phyloP scores from a whole-genome alignment of 2,113 vertebrate species.

The Carettochelys insculpta region DNA sequence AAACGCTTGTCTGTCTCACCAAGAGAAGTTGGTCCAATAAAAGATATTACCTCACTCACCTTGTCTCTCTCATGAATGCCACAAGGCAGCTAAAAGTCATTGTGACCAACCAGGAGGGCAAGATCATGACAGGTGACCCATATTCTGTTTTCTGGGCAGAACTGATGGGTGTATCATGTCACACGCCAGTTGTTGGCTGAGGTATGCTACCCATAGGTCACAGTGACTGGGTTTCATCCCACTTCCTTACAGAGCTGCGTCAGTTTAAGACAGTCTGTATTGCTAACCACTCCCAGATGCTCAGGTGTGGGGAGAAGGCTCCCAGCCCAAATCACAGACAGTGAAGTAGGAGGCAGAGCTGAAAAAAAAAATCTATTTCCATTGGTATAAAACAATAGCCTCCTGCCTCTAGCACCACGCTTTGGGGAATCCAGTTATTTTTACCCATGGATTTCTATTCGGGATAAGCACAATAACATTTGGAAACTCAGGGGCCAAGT shows the following conservation, averaged over 20 bases:
- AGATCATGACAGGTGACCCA: slow-evolving; percentile 16
- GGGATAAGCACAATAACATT: neutral
- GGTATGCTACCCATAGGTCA: slow-evolving; percentile 24
- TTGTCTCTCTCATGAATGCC: neutral
- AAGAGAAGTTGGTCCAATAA: neutral
- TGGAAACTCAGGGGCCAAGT: neutral
- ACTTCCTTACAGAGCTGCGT: neutral
- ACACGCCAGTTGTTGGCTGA: slow-evolving; percentile 12
- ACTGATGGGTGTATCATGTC: neutral
- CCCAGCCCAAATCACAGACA: fast-evolving
- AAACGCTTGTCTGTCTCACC: neutral
- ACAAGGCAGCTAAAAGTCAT: neutral
- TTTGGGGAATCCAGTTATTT: fast-evolving
- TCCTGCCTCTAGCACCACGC: neutral
- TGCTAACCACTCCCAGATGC: neutral
- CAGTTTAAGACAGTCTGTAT: neutral
- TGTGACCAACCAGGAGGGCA: neutral
- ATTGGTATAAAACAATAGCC: neutral
- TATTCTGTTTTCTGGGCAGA: slow-evolving; percentile 10
- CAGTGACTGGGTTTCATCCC: slow-evolving; percentile 41
- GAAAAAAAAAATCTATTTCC: neutral
- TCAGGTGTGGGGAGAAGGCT: fast-evolving
- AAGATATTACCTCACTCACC: neutral
- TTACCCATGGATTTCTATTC: neutral
- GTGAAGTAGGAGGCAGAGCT: neutral